Evolutionary conservation across 2,113 vertebrate genomes (phyloP).

Genomic region (Mohoua ochrocephala): DNA sequence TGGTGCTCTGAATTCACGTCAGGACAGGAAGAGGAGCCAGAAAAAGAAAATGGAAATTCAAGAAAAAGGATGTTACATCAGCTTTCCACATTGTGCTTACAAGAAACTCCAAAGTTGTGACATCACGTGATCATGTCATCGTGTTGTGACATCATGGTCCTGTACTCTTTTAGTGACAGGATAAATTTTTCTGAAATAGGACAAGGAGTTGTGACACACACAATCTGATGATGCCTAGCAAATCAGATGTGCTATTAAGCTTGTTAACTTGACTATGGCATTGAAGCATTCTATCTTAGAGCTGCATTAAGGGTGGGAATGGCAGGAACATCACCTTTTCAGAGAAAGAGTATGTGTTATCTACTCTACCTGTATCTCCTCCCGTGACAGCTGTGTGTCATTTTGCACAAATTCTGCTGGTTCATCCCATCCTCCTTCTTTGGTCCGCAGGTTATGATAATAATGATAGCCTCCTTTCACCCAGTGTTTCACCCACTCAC

Average conservation of each 20-base stretch:
- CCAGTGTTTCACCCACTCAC: constrained; percentile 92
- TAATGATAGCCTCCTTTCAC: constrained; percentile 95
- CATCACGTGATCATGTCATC: too few species aligned
- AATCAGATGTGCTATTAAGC: not conserved
- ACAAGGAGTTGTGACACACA: not conserved
- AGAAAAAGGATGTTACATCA: not conserved
- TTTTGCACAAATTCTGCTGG: constrained; percentile 83
- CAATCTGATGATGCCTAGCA: not conserved
- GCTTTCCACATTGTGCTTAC: not conserved
- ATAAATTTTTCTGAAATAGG: not conserved
- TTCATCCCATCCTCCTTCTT: constrained; percentile 88
- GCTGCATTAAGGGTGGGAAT: not conserved
- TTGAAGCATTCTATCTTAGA: not conserved
- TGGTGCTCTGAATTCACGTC: constrained; percentile 71
- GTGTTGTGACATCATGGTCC: not conserved
- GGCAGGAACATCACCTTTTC: not conserved
- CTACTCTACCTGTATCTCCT: constrained; percentile 89
- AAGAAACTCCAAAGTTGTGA: not conserved
- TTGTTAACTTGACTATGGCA: not conserved
- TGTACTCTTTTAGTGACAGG: not conserved
- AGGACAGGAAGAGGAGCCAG: not conserved
- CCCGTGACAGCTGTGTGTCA: constrained; percentile 86
- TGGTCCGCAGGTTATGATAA: constrained; percentile 84
- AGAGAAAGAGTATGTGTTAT: not conserved
- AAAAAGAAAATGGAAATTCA: not conserved